These are phyloP conservation scores for Amphipoea oculea DNA, from an alignment of 2,888 invertebrate species.

Conservation along the genomic window DNA sequence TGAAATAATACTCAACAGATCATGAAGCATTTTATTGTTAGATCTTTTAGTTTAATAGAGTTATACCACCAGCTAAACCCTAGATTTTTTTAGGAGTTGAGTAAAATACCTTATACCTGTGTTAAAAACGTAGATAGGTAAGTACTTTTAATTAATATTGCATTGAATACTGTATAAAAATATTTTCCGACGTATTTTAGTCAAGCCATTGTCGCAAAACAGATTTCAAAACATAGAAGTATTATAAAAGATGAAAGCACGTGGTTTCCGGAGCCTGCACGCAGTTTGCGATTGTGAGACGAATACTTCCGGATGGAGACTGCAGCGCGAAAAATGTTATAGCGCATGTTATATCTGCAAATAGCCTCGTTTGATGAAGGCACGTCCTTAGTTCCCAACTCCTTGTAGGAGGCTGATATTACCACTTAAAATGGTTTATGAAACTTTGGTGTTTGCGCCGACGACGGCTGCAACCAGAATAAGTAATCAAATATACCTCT, in stretches of 20 bases:
- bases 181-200: background rate
- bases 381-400: slow-evolving; percentile 56
- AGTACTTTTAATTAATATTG: background rate
- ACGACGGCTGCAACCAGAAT: slow-evolving; percentile 43
- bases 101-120: background rate
- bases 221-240: background rate
- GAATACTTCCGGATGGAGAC: background rate
- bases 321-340: slow-evolving; percentile 13
- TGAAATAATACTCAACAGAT: background rate
- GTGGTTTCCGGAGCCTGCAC: background rate
- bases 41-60: background rate
- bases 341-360: slow-evolving; percentile 21
- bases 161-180: background rate
- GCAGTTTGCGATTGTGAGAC: background rate
- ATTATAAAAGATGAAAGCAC: background rate
- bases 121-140: background rate
- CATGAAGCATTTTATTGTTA: background rate
- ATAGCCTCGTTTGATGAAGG: slow-evolving; percentile 39
- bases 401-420: slow-evolving; percentile 38
- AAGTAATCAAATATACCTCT: slow-evolving; percentile 49
- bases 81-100: background rate
- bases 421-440: slow-evolving; percentile 63
- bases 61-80: background rate
- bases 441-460: slow-evolving; percentile 57
- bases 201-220: background rate